A percentile compares a stretch with the other conserved stretches of the same genome.
Conservation (phyloP, 2,113 vertebrate genomes). For the Cyanocitta stelleri region DNA sequence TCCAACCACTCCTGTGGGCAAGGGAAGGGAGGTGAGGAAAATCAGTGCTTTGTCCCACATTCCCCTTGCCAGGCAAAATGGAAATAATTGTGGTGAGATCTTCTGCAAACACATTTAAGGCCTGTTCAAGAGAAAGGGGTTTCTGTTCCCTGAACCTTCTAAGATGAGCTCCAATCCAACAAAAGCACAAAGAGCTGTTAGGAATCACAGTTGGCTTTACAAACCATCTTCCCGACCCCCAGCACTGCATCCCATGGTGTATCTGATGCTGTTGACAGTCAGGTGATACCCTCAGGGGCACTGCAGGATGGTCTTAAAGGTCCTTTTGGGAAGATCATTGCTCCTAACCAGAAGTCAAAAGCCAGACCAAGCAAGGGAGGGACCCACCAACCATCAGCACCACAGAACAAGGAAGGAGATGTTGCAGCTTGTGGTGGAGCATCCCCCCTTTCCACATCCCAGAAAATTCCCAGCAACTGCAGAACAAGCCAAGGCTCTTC, state of each 20-base stretch:
- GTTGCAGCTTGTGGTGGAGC: background rate
- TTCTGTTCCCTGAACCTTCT: background rate
- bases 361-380: background rate
- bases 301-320: background rate
- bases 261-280: background rate
- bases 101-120: background rate
- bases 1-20: background rate
- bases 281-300: accelerated
- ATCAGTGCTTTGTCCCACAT: background rate
- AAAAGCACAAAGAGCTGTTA: background rate
- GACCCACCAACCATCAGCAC: background rate
- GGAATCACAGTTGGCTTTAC: background rate
- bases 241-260: accelerated
- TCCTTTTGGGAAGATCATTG: background rate
- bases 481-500: background rate
- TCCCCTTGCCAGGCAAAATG: background rate
- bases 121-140: background rate
- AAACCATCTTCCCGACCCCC: accelerated
- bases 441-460: background rate
- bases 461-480: background rate
- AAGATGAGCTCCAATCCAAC: background rate
- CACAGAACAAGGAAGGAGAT: background rate
- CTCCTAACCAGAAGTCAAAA: background rate
- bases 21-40: background rate
- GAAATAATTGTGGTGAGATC: background rate